A percentile compares a stretch with the other conserved stretches of the same genome.
Evolutionary conservation across 2,113 vertebrate species (phyloP).

Genomic region (Stomatorhinus ivindoensis): DNA sequence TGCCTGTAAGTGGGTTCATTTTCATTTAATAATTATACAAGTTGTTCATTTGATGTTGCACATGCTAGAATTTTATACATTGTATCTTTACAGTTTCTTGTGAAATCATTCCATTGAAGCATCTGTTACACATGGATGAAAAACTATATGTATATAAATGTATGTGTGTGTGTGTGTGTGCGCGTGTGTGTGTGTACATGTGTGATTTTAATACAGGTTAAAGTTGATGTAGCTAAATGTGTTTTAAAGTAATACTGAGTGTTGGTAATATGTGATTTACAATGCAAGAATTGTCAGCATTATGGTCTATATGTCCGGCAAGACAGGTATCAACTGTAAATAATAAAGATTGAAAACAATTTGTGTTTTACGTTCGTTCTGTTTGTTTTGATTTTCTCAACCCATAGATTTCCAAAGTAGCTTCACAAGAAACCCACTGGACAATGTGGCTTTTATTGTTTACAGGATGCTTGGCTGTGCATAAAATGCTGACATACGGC

Average conservation of each 20-base stretch:
- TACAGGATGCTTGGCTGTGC: background rate
- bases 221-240: conserved; percentile 57
- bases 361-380: conserved; percentile 19
- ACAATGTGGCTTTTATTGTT: background rate
- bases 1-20: conserved; percentile 62
- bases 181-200: conserved; percentile 37
- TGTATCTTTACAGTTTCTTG: conserved; percentile 70
- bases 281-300: conserved; percentile 63
- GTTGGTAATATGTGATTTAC: conserved; percentile 66
- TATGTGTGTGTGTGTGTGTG: conserved; percentile 33
- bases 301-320: conserved; percentile 63
- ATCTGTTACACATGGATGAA: conserved; percentile 56
- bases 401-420: background rate
- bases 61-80: conserved; percentile 69
- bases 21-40: conserved; percentile 50
- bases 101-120: conserved; percentile 68
- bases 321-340: conserved; percentile 68
- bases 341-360: conserved; percentile 50
- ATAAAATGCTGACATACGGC: conserved; percentile 49
- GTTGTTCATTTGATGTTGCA: conserved; percentile 54
- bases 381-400: conserved; percentile 2
- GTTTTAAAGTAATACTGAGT: conserved; percentile 63
- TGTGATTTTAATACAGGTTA: conserved; percentile 55
- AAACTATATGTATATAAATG: conserved; percentile 56
- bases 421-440: background rate